A percentile compares a stretch with the other conserved stretches of the same genome.
phyloP scores from a whole-genome alignment of 1,140 invertebrate species.

The Macrosteles quadrilineatus region DNA sequence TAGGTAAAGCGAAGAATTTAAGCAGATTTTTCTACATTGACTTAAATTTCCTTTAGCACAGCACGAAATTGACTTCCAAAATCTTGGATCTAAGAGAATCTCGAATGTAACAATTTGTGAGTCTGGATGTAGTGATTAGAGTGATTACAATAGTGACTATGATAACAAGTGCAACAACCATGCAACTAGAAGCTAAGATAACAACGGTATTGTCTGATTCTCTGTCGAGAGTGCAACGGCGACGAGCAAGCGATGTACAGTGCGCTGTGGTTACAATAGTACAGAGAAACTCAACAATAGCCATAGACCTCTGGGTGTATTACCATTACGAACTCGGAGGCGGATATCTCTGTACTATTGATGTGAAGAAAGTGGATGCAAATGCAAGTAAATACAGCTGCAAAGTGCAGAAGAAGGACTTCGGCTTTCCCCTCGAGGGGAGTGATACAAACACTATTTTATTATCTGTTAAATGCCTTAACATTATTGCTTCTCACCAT shows the following conservation, averaged over 20 bases:
- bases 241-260: neutral
- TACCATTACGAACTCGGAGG: neutral
- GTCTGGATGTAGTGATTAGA: neutral
- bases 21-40: no score
- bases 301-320: neutral
- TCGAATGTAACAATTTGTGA: no score
- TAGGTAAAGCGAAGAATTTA: no score
- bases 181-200: constrained; percentile 21
- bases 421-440: no score
- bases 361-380: neutral
- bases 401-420: no score
- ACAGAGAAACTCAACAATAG: neutral
- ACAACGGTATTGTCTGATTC: constrained; percentile 21
- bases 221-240: neutral
- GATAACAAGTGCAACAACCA: constrained; percentile 16
- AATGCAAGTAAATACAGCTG: neutral
- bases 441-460: neutral
- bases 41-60: no score
- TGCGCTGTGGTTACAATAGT: neutral
- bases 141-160: neutral
- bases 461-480: constrained; percentile 3
- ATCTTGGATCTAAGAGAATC: no score
- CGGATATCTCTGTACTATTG: neutral
- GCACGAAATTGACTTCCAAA: no score
- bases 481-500: constrained; percentile 5